A percentile compares a stretch with the other conserved stretches of the same genome.
Evolutionary conservation across 2,888 invertebrate species (phyloP).

Genomic region (Protodeltote pygarga): DNA sequence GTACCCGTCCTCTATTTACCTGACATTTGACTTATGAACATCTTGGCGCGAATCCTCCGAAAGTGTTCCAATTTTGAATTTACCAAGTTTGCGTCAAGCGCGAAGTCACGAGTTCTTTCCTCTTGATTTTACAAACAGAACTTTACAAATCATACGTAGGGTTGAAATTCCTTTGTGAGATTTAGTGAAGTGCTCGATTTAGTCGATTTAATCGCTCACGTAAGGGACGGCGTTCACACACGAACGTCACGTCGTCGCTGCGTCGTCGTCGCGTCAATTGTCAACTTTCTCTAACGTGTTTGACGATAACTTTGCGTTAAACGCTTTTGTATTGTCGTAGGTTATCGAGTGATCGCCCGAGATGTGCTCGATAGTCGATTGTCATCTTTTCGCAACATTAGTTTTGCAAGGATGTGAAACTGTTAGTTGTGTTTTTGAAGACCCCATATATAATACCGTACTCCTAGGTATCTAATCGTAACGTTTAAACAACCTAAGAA

Average conservation of each 20-base stretch:
- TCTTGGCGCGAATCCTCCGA: constrained; percentile 58
- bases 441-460: too few species aligned
- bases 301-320: constrained; percentile 54
- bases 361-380: constrained; percentile 41
- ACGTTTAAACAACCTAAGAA: too few species aligned
- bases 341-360: constrained; percentile 59
- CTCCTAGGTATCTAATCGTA: too few species aligned
- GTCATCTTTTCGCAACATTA: constrained; percentile 35
- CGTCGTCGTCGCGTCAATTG: constrained; percentile 45
- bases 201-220: constrained; percentile 77
- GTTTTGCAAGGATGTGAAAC: constrained; percentile 6
- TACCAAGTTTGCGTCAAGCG: constrained; percentile 53
- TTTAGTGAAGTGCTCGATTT: constrained; percentile 54
- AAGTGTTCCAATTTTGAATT: constrained; percentile 70
- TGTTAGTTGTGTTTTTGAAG: too few species aligned
- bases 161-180: constrained; percentile 24
- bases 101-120: constrained; percentile 50
- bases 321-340: constrained; percentile 64
- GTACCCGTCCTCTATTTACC: constrained; percentile 33
- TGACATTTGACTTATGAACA: constrained; percentile 56
- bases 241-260: constrained; percentile 64
- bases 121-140: constrained; percentile 30
- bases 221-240: constrained; percentile 66
- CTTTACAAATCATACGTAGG: constrained; percentile 19
- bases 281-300: constrained; percentile 67